These are phyloP conservation scores for Pseudachorutes palmiensis DNA, from an alignment of 1,140 invertebrate genomes.

Conservation along the genomic window DNA sequence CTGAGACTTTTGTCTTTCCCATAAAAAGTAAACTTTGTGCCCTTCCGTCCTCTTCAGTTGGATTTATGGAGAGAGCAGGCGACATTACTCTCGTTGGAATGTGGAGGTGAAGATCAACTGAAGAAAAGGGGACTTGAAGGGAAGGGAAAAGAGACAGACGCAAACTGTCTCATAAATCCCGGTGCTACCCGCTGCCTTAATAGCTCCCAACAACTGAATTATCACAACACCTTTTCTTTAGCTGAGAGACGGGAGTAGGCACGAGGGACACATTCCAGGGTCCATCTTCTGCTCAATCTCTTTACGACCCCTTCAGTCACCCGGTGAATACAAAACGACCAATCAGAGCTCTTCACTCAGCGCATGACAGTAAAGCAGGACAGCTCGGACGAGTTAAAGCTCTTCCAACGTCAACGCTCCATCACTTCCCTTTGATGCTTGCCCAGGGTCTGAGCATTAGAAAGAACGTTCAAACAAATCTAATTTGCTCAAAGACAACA, in stretches of 20 bases:
- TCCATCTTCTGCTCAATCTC: constrained; percentile 4
- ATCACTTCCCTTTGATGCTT: no score
- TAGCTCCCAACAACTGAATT: constrained; percentile 13
- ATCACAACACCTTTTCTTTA: background rate
- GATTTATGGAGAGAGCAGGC: background rate
- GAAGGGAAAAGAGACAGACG: background rate
- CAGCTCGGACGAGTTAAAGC: background rate
- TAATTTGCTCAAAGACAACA: no score
- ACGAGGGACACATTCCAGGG: constrained; percentile 4
- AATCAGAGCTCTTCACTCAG: constrained; percentile 6
- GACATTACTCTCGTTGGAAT: background rate
- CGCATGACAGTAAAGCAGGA: background rate
- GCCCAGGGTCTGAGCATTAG: no score
- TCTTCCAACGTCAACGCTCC: background rate
- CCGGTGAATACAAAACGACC: constrained; percentile 6
- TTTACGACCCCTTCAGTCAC: constrained; percentile 6
- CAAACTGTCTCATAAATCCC: constrained; percentile 6
- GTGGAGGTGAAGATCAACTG: background rate
- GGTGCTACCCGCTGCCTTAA: background rate
- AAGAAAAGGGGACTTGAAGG: background rate
- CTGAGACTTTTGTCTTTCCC: constrained; percentile 1
- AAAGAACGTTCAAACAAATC: no score
- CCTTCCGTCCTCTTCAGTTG: background rate
- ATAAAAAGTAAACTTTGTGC: constrained; percentile 9
- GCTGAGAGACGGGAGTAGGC: background rate